Evolutionary conservation across 23 tunicate genomes (phyloP), one percentile per base, ranked within the genome.

Genomic region (Botrylloides violaceus): DNA sequence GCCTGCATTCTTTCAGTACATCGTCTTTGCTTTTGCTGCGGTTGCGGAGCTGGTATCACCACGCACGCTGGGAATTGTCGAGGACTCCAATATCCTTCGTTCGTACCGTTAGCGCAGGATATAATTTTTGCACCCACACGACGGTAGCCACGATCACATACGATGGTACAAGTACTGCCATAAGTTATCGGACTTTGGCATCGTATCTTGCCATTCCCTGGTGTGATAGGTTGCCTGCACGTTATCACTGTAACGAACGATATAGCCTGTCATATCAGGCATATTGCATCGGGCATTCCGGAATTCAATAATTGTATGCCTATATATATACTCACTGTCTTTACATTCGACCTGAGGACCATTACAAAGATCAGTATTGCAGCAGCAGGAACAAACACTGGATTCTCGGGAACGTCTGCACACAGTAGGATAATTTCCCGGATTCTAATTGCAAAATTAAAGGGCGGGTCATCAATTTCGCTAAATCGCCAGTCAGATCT

Each of bases 281-380:
- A n/a, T n/a, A n/a, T n/a, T n/a, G n/a, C n/a, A n/a, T n/a, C n/a
- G n/a, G n/a, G n/a, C n/a, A n/a, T n/a, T n/a, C n/a, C n/a, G n/a
- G n/a, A n/a, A n/a, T n/a, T n/a, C n/a, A n/a, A n/a, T n/a, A n/a
- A n/a, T n/a, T n/a, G n/a, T n/a, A n/a, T n/a, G n/a, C n/a, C n/a
- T n/a, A n/a, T n/a, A n/a, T n/a, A n/a, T n/a, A n/a, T n/a, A 32
- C 31, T 68, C 2, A 68, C 74, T 56, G 29, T 68, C 1, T 37
- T 68, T 68, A 25, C 74, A 68, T 68, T 68, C 74, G 4, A 43
- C 20, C 58, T 68, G 74, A n/a, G 74, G 74, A 24, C 74, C 74
- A 37, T 68, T 68, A 22, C 74, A 68, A 24, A 24, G 37, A 30
- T 68, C 57, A 19, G 74, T 37, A 25, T 68, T 56, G 47, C 74